These are phyloP conservation scores for Lordiphosa clarofinis DNA, from an alignment of 1,140 invertebrate species.

Conservation along the genomic window DNA sequence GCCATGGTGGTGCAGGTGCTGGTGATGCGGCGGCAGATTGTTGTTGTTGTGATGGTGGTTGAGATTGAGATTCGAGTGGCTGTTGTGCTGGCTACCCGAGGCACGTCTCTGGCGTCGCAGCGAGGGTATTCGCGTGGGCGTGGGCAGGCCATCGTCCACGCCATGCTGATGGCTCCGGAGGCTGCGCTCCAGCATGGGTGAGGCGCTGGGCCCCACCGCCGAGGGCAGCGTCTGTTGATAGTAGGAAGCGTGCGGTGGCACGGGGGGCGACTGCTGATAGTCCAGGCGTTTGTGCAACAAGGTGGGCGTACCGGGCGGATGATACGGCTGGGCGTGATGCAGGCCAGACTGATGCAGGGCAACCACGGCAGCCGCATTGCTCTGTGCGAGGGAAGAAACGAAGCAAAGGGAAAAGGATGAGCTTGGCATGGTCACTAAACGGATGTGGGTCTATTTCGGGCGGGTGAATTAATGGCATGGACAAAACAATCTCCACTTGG, in stretches of 20 bases:
- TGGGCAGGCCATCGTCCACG: constrained; percentile 46
- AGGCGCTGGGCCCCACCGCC: constrained; percentile 4
- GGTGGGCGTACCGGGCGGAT: constrained; percentile 62
- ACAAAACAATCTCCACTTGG: constrained; percentile 59
- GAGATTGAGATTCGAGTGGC: constrained; percentile 59
- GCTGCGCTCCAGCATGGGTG: constrained; percentile 68
- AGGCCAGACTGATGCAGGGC: constrained; percentile 60
- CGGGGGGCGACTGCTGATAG: constrained; percentile 61
- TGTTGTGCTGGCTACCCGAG: constrained; percentile 61
- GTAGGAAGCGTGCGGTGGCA: constrained; percentile 66
- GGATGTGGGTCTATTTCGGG: not conserved
- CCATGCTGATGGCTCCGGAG: constrained; percentile 41
- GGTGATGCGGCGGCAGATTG: constrained; percentile 55
- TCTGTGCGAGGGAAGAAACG: constrained; percentile 17
- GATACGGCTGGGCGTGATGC: constrained; percentile 75
- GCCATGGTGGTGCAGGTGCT: constrained; percentile 35
- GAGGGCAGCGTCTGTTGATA: constrained; percentile 44
- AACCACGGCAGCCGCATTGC: constrained; percentile 36
- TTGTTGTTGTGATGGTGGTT: constrained; percentile 42
- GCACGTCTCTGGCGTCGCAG: constrained; percentile 62
- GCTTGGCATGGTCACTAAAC: not conserved
- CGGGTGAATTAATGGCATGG: constrained; percentile 23
- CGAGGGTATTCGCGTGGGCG: constrained; percentile 68
- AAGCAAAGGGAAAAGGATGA: no score
- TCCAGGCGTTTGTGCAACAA: constrained; percentile 62